Conservation (phyloP, 2,888 invertebrate genomes). For the Hylaea fasciaria region DNA sequence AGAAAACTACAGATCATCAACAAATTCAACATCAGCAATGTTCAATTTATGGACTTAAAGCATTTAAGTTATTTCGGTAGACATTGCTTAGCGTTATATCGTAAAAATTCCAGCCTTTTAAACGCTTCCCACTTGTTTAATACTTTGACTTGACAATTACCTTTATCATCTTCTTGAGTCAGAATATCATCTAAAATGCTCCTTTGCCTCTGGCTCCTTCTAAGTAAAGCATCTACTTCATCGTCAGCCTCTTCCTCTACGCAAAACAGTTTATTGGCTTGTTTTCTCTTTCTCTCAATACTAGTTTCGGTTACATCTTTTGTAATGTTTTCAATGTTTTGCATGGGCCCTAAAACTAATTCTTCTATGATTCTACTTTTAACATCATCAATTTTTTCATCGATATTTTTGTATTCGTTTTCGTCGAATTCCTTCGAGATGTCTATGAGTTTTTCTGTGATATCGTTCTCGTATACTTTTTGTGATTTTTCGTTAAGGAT, state of each 20-base stretch:
- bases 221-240: conserved; percentile 86
- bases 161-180: conserved; percentile 85
- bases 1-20: conserved; percentile 53
- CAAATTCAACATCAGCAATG: conserved; percentile 57
- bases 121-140: conserved; percentile 60
- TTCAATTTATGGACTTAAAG: conserved; percentile 56
- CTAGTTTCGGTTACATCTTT: conserved; percentile 73
- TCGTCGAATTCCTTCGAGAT: conserved; percentile 78
- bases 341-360: conserved; percentile 69
- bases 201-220: conserved; percentile 88
- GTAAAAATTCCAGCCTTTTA: conserved; percentile 68
- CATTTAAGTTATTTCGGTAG: conserved; percentile 60
- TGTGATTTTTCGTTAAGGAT: conserved; percentile 74
- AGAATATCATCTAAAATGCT: conserved; percentile 89
- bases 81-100: conserved; percentile 76
- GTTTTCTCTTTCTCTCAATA: conserved; percentile 69
- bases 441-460: conserved; percentile 77
- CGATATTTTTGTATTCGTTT: conserved; percentile 65
- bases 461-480: conserved; percentile 78
- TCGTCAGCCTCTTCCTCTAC: conserved; percentile 84
- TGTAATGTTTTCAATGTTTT: conserved; percentile 69
- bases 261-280: conserved; percentile 60
- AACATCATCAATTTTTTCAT: conserved; percentile 68
- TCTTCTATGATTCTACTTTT: conserved; percentile 78
- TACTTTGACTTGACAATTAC: conserved; percentile 75